These are phyloP conservation scores for Halichoerus grypus DNA, from an alignment of 2,113 vertebrate genomes.

Conservation along the genomic window DNA sequence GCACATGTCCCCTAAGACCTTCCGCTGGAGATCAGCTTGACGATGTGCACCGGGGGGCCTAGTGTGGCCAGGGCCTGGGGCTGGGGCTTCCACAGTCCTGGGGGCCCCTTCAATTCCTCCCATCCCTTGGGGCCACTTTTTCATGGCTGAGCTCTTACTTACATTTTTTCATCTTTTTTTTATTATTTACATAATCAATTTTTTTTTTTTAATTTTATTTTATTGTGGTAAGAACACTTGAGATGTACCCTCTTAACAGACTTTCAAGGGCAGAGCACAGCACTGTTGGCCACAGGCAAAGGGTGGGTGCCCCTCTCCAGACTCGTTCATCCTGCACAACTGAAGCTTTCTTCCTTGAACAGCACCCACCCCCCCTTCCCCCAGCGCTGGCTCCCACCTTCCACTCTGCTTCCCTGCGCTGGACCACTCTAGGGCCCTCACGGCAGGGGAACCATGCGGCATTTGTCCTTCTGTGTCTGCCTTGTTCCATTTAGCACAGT, in stretches of 20 bases:
- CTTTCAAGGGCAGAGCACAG: background rate
- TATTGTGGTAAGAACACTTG: background rate
- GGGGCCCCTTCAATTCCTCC: background rate
- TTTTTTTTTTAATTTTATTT: background rate
- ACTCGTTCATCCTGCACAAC: background rate
- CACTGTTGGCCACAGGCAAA: rapidly evolving
- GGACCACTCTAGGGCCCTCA: background rate
- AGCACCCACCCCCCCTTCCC: background rate
- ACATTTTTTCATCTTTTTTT: background rate
- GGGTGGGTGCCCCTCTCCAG: background rate
- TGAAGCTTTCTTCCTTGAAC: background rate
- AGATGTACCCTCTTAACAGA: background rate
- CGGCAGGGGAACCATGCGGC: too few species aligned
- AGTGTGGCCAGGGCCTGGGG: background rate
- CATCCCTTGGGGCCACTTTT: background rate
- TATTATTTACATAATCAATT: background rate
- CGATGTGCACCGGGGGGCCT: background rate
- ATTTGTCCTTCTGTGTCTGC: background rate
- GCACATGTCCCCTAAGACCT: background rate
- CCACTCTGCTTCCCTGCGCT: background rate
- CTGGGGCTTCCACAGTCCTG: background rate
- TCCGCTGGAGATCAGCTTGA: background rate
- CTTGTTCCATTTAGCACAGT: background rate
- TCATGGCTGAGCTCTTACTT: background rate
- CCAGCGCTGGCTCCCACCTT: background rate